Evolutionary conservation across 2,797 vertebrate genomes (phyloP).

Genomic region (Clarias fuscus): DNA sequence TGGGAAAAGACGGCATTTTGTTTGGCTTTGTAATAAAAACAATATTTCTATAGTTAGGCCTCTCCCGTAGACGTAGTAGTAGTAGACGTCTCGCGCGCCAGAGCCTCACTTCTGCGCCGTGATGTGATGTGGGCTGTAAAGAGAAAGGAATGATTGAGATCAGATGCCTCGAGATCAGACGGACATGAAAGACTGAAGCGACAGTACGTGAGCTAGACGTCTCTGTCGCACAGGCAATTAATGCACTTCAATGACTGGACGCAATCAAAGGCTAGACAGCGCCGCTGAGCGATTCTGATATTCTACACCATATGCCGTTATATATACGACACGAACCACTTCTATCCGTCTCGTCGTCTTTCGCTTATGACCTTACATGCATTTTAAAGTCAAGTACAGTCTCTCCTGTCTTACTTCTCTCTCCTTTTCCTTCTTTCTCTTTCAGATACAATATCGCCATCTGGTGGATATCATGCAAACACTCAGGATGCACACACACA

Average conservation of each 20-base stretch:
- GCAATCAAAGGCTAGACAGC: constrained; percentile 12
- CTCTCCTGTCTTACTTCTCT: not conserved
- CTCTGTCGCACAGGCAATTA: constrained; percentile 10
- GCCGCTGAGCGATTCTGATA: not conserved
- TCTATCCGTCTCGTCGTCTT: not conserved
- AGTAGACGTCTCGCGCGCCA: constrained; percentile 50
- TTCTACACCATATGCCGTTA: not conserved
- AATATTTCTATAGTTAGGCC: constrained; percentile 76
- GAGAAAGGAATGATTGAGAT: constrained; percentile 63
- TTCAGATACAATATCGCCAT: constrained; percentile 61
- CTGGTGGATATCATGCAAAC: constrained; percentile 55
- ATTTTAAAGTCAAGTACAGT: too few species aligned
- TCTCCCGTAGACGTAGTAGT: too few species aligned
- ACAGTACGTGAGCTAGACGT: constrained; percentile 20
- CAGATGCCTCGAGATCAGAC: constrained; percentile 63
- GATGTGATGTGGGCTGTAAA: constrained; percentile 50
- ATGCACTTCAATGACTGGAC: constrained; percentile 10
- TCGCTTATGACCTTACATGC: not conserved
- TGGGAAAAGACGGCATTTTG: constrained; percentile 68
- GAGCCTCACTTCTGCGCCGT: constrained; percentile 52
- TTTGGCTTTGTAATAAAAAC: constrained; percentile 82
- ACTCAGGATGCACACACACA: not conserved
- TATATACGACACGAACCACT: not conserved
- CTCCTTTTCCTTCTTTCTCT: not conserved
- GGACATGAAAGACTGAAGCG: constrained; percentile 26